Conservation (phyloP, 2,113 vertebrate genomes). For the Gopherus evgoodei region DNA sequence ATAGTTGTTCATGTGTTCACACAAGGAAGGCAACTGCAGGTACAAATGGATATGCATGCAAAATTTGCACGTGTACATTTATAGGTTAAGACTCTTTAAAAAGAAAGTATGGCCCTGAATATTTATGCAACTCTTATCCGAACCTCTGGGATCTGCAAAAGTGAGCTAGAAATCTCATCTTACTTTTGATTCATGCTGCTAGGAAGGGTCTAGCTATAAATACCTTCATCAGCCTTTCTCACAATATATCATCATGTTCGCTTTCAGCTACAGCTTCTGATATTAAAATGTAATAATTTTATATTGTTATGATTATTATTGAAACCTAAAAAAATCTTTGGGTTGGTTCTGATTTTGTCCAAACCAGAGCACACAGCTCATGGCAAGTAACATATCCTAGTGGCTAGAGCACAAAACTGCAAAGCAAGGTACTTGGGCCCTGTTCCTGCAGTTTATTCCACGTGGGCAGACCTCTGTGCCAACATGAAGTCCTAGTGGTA, state of each 20-base stretch:
- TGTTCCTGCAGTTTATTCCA: not conserved
- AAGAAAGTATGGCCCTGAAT: not conserved
- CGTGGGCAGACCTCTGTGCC: not conserved
- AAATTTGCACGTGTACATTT: not conserved
- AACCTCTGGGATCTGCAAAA: not conserved
- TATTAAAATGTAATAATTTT: not conserved
- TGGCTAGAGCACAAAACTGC: not conserved
- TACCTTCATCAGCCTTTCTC: rapidly evolving
- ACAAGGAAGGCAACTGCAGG: not conserved
- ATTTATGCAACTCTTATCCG: not conserved
- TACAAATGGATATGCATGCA: not conserved
- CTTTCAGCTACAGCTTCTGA: not conserved
- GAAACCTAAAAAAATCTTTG: not conserved
- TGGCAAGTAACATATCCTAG: not conserved
- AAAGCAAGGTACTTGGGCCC: not conserved
- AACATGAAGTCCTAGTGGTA: not conserved
- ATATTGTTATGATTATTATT: not conserved
- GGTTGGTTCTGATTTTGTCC: not conserved
- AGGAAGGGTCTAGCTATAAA: rapidly evolving
- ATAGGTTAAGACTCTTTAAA: not conserved
- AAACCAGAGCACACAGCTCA: not conserved
- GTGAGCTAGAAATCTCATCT: not conserved
- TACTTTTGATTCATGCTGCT: not conserved
- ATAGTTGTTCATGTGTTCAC: rapidly evolving
- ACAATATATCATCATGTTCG: not conserved